phyloP scores from a whole-genome alignment of 2,113 vertebrate species.

The Orthonyx spaldingii region DNA sequence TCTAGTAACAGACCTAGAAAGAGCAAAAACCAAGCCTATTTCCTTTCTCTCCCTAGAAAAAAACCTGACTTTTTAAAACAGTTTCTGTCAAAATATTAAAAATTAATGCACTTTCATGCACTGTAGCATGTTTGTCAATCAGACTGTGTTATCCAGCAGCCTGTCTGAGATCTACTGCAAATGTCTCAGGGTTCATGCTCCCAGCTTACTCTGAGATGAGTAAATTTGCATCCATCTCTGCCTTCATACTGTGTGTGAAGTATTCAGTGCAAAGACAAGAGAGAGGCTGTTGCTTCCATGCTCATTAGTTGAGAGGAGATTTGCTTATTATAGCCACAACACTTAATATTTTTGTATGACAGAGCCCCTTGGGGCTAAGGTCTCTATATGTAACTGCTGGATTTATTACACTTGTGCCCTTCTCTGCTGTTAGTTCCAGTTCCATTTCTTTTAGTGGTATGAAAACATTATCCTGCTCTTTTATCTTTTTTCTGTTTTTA shows the following conservation, averaged over 20 bases:
- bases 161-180: not conserved
- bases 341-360: not conserved
- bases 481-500: not conserved
- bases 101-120: not conserved
- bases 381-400: not conserved
- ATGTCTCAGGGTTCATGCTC: not conserved
- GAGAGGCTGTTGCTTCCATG: not conserved
- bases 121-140: not conserved
- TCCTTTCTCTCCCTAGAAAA: not conserved
- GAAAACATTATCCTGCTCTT: not conserved
- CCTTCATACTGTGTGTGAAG: not conserved
- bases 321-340: not conserved
- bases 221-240: not conserved
- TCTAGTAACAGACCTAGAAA: not conserved
- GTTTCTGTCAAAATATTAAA: not conserved
- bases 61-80: not conserved
- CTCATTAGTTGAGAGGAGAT: not conserved
- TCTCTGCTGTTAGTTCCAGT: not conserved
- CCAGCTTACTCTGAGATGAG: not conserved
- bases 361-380: not conserved
- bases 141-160: not conserved
- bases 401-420: not conserved
- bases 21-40: not conserved
- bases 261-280: not conserved
- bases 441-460: not conserved